Conservation (phyloP, 2,797 vertebrate genomes). For the Pipistrellus pipistrellus region DNA sequence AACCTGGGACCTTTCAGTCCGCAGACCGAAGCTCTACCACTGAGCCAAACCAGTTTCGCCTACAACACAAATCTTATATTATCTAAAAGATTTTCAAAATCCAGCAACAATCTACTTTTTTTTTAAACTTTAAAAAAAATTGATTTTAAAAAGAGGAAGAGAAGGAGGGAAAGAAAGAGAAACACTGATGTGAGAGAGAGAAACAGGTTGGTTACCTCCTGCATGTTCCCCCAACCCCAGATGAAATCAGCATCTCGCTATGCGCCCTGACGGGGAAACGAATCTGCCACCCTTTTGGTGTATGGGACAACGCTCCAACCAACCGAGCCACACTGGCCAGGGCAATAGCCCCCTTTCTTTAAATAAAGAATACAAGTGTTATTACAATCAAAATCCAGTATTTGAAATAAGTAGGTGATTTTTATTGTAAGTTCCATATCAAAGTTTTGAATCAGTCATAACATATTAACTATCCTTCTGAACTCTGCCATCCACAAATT, state of each 20-base stretch:
- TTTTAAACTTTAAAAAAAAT: background rate
- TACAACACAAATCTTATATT: background rate
- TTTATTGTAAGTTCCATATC: background rate
- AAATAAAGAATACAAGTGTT: background rate
- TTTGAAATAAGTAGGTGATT: background rate
- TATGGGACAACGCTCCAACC: background rate
- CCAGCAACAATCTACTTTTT: background rate
- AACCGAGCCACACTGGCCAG: background rate
- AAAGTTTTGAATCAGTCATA: conserved; percentile 52
- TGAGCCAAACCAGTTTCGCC: too few relatives aligned
- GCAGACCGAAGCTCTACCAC: too few relatives aligned
- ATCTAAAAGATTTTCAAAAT: conserved; percentile 11
- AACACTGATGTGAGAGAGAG: background rate
- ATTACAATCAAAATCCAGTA: conserved; percentile 39
- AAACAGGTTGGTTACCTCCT: background rate
- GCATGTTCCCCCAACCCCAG: background rate
- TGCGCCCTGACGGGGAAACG: background rate
- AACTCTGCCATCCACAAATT: conserved; percentile 50
- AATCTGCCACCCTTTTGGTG: background rate
- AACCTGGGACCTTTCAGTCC: too few relatives aligned
- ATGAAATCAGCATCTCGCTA: background rate
- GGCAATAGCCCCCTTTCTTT: background rate
- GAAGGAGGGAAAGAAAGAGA: background rate
- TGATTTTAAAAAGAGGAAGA: background rate
- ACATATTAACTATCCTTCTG: background rate